Percentiles rank a stretch among this genome's conserved stretches.
Evolutionary conservation across 2,113 vertebrate genomes (phyloP).

Genomic region (Ciconia maguari): DNA sequence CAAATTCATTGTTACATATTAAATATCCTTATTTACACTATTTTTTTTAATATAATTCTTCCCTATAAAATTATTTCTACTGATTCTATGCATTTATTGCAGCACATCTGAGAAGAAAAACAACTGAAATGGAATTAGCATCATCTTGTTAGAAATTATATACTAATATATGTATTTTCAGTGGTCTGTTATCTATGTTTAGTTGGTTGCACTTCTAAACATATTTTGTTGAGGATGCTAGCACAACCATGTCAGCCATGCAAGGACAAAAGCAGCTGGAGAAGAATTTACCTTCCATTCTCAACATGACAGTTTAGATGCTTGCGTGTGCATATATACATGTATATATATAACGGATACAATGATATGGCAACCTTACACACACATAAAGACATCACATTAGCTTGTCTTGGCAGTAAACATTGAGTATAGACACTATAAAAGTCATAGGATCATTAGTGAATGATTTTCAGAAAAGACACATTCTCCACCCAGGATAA

Average conservation of each 20-base stretch:
- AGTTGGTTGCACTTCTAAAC: background rate
- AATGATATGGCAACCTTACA: background rate
- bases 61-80: background rate
- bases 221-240: background rate
- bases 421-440: fast-evolving
- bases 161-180: background rate
- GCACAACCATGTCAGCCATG: background rate
- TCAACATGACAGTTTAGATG: background rate
- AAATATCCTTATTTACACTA: background rate
- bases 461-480: background rate
- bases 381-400: background rate
- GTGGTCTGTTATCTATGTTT: background rate
- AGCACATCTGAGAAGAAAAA: background rate
- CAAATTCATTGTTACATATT: background rate
- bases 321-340: fast-evolving
- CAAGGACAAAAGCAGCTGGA: background rate
- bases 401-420: background rate
- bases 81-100: background rate
- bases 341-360: background rate
- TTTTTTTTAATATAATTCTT: background rate
- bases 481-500: background rate
- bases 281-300: background rate
- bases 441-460: background rate
- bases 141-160: background rate
- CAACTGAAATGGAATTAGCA: background rate